Percentiles rank a stretch among this genome's conserved stretches.
These are phyloP conservation scores for Drosophila rubida DNA, from an alignment of 2,888 invertebrate genomes.

Conservation along the genomic window DNA sequence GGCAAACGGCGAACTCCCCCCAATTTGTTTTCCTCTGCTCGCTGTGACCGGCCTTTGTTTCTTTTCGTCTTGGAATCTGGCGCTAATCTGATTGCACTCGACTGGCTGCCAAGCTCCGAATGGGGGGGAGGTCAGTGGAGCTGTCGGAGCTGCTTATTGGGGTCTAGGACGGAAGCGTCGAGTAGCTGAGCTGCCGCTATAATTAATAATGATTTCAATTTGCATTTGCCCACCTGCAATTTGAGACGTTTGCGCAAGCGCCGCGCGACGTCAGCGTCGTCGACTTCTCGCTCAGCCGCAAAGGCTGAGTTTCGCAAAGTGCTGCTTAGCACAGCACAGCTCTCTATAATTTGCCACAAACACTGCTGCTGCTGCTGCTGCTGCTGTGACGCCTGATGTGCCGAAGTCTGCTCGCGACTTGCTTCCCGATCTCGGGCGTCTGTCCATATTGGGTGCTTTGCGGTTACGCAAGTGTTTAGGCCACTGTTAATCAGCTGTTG, in stretches of 20 bases:
- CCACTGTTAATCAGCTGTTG: conserved; percentile 61
- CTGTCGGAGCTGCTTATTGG: conserved; percentile 42
- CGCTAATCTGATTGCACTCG: conserved; percentile 51
- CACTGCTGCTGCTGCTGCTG: too few relatives aligned
- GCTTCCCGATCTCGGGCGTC: neutral
- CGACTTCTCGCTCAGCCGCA: conserved; percentile 27
- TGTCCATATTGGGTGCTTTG: conserved; percentile 10
- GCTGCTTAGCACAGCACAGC: conserved; percentile 15
- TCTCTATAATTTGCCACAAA: conserved; percentile 44
- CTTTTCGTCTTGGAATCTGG: conserved; percentile 25
- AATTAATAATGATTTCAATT: conserved; percentile 79
- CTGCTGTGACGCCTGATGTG: conserved; percentile 7
- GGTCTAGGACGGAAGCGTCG: conserved; percentile 73
- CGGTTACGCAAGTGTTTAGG: conserved; percentile 58
- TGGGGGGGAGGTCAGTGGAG: neutral
- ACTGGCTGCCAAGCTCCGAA: conserved; percentile 16
- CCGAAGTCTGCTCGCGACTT: conserved; percentile 4
- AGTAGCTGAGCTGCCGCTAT: conserved; percentile 55
- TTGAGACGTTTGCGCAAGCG: conserved; percentile 60
- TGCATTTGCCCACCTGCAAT: conserved; percentile 76
- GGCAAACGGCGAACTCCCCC: conserved; percentile 11
- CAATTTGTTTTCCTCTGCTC: neutral
- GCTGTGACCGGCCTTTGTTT: conserved; percentile 42
- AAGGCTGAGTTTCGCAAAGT: conserved; percentile 45
- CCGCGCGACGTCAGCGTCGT: conserved; percentile 41